Percentiles rank a stretch among this genome's conserved stretches.
Evolutionary conservation across 2,888 invertebrate genomes (phyloP).

Genomic region (Portevinia maculata): DNA sequence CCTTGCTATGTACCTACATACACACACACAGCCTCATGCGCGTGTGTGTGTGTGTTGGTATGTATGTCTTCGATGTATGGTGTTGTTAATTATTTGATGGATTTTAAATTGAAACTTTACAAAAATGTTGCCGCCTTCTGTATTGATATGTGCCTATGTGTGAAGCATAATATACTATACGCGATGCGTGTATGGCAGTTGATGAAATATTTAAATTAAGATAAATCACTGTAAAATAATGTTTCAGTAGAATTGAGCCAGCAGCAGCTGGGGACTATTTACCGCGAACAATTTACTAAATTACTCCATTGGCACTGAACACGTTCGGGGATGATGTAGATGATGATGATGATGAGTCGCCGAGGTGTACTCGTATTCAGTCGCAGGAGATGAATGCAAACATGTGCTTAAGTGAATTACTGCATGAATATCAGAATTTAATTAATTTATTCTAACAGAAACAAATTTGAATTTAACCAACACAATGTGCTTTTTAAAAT

Average conservation of each 20-base stretch:
- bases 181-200: slow-evolving; percentile 53
- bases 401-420: slow-evolving; percentile 57
- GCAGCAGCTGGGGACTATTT: slow-evolving; percentile 62
- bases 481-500: no score
- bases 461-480: not conserved
- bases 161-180: not conserved
- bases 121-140: slow-evolving; percentile 30
- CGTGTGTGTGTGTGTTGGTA: slow-evolving; percentile 14
- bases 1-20: slow-evolving; percentile 13
- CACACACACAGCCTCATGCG: not conserved
- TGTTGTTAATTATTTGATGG: slow-evolving; percentile 69
- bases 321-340: slow-evolving; percentile 36
- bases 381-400: not conserved
- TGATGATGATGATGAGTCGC: slow-evolving; percentile 67
- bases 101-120: slow-evolving; percentile 65
- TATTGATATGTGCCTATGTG: not conserved
- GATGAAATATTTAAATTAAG: slow-evolving; percentile 82
- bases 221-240: slow-evolving; percentile 82
- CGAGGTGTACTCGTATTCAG: slow-evolving; percentile 18
- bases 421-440: slow-evolving; percentile 37
- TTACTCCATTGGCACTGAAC: slow-evolving; percentile 51
- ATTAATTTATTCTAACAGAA: not conserved
- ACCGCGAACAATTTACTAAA: slow-evolving; percentile 72
- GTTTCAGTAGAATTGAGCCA: slow-evolving; percentile 64
- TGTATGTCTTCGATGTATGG: slow-evolving; percentile 9